phyloP scores from a whole-genome alignment of 2,113 vertebrate species.

The Hiodon alosoides region DNA sequence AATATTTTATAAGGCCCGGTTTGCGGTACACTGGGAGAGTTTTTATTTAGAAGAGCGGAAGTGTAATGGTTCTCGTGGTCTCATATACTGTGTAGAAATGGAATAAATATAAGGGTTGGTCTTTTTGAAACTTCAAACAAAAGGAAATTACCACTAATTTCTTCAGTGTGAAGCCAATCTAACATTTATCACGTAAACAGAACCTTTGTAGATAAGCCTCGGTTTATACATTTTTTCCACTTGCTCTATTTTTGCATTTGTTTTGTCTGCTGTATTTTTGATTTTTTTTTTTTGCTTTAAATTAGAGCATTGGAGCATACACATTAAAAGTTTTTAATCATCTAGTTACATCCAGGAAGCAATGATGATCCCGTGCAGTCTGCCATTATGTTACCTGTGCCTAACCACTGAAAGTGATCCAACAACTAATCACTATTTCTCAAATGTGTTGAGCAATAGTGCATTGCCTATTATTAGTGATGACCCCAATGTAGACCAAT shows the following conservation, averaged over 20 bases:
- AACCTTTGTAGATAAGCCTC: background rate
- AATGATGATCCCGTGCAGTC: no score
- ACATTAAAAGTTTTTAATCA: background rate
- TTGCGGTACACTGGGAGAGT: constrained; percentile 51
- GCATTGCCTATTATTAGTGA: no score
- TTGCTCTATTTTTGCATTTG: background rate
- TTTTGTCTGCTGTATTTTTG: background rate
- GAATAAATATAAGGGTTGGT: no score
- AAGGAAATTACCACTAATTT: no score
- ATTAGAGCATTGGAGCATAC: background rate
- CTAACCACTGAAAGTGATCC: no score
- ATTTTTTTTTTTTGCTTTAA: background rate
- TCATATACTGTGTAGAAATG: no score
- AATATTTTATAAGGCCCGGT: constrained; percentile 75
- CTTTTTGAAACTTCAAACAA: no score
- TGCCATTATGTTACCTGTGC: no score
- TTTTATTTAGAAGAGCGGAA: constrained; percentile 51
- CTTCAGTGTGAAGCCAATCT: background rate
- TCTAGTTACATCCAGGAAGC: background rate
- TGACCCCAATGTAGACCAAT: no score
- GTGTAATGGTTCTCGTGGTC: constrained; percentile 48
- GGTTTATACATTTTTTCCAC: background rate
- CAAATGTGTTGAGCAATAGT: no score
- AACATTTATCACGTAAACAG: background rate
- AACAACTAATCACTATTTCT: no score